Conservation (phyloP, 1,140 invertebrate species). For the Hermetia illucens region DNA sequence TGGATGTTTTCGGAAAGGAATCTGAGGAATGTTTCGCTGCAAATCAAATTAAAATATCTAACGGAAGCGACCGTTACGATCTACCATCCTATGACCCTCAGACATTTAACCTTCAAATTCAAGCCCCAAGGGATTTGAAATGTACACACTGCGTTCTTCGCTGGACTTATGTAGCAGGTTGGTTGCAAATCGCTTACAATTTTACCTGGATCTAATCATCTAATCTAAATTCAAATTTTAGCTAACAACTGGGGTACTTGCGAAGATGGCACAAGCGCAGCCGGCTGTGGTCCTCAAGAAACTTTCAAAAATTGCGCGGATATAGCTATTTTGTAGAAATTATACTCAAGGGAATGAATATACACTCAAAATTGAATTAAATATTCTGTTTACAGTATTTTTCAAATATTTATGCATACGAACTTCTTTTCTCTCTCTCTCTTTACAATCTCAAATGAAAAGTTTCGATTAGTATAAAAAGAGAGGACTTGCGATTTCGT, state of each 20-base stretch:
- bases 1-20: constrained; percentile 19
- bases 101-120: background rate
- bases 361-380: constrained; percentile 9
- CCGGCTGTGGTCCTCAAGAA: constrained; percentile 49
- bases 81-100: background rate
- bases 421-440: too few species aligned
- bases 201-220: background rate
- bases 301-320: constrained; percentile 51
- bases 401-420: too few species aligned
- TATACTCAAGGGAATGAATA: constrained; percentile 19
- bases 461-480: too few species aligned
- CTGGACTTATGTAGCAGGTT: constrained; percentile 26
- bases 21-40: constrained; percentile 16
- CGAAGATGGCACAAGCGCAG: constrained; percentile 20
- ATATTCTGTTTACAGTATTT: too few species aligned
- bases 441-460: too few species aligned
- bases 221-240: constrained; percentile 1
- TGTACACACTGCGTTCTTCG: constrained; percentile 35
- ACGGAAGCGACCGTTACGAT: constrained; percentile 7
- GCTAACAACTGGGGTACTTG: constrained; percentile 37
- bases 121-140: constrained; percentile 12
- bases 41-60: constrained; percentile 25
- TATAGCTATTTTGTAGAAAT: constrained; percentile 35
- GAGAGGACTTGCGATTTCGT: too few species aligned
- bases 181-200: constrained; percentile 6